Conservation (phyloP, 2,113 vertebrate genomes). For the Mustela nigripes region DNA sequence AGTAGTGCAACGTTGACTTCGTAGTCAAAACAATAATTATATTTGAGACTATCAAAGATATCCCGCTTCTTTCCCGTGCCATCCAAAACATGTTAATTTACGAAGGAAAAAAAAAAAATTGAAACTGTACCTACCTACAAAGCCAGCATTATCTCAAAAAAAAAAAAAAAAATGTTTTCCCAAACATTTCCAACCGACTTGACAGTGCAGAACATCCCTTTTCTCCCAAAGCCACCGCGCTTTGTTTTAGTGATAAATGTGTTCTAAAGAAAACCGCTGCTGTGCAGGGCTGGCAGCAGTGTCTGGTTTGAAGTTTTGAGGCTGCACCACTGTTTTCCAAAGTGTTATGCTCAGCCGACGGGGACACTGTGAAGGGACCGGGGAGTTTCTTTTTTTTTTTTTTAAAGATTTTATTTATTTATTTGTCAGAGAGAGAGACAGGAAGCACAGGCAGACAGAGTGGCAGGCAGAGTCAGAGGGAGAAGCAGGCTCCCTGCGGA, state of each 20-base stretch:
- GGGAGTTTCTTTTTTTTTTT: not conserved
- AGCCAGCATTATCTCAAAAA: conserved; percentile 21
- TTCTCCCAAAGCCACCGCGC: not conserved
- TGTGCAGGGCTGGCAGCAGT: not conserved
- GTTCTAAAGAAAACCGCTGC: not conserved
- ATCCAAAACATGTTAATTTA: conserved; percentile 59
- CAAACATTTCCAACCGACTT: conserved; percentile 12
- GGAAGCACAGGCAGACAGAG: too few relatives aligned
- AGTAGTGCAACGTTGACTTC: conserved; percentile 31
- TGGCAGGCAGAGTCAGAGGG: too few relatives aligned
- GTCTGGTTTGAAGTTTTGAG: not conserved
- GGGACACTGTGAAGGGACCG: conserved; percentile 3
- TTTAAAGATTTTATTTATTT: too few relatives aligned
- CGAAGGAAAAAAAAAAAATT: not conserved
- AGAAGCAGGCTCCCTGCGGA: too few relatives aligned
- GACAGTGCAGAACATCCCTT: conserved; percentile 49
- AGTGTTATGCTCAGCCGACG: conserved; percentile 20
- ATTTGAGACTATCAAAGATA: conserved; percentile 55
- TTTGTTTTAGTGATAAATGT: conserved; percentile 63
- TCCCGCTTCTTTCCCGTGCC: not conserved
- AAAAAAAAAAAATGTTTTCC: conserved; percentile 30
- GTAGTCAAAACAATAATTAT: conserved; percentile 78
- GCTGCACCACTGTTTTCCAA: not conserved
- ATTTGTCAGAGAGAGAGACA: too few relatives aligned
- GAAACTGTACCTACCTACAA: conserved; percentile 47